These are phyloP conservation scores for Urocolius indicus DNA, from an alignment of 2,113 vertebrate genomes.

Conservation along the genomic window DNA sequence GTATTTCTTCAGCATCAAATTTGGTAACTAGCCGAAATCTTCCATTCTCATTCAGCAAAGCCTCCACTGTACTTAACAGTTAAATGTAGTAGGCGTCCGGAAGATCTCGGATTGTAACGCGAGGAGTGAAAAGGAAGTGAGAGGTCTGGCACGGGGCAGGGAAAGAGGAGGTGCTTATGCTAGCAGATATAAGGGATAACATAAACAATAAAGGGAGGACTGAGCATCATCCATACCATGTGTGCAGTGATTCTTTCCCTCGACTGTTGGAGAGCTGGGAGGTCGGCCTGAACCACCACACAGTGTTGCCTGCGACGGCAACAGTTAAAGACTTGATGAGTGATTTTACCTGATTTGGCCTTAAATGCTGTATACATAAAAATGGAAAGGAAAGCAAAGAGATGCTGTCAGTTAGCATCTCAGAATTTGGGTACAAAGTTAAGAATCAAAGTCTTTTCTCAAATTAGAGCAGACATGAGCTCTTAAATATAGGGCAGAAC, in stretches of 20 bases:
- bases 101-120: too few relatives aligned
- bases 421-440: not conserved
- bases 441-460: constrained; percentile 16
- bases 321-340: not conserved
- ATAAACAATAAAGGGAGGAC: too few relatives aligned
- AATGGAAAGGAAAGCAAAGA: constrained; percentile 17
- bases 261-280: too few relatives aligned
- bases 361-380: constrained; percentile 17
- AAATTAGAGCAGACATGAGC: constrained; percentile 22
- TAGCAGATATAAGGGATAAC: too few relatives aligned
- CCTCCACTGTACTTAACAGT: not conserved
- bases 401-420: constrained; percentile 30
- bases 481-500: not conserved
- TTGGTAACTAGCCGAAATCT: not conserved
- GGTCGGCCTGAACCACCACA: too few relatives aligned
- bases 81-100: too few relatives aligned
- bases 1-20: not conserved
- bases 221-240: too few relatives aligned
- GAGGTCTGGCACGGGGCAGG: too few relatives aligned
- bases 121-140: too few relatives aligned
- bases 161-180: too few relatives aligned
- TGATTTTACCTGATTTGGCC: not conserved
- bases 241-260: too few relatives aligned
- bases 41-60: not conserved
- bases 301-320: too few relatives aligned